Evolutionary conservation across 2,797 vertebrate genomes (phyloP).

Genomic region (Leptodactylus fallax): DNA sequence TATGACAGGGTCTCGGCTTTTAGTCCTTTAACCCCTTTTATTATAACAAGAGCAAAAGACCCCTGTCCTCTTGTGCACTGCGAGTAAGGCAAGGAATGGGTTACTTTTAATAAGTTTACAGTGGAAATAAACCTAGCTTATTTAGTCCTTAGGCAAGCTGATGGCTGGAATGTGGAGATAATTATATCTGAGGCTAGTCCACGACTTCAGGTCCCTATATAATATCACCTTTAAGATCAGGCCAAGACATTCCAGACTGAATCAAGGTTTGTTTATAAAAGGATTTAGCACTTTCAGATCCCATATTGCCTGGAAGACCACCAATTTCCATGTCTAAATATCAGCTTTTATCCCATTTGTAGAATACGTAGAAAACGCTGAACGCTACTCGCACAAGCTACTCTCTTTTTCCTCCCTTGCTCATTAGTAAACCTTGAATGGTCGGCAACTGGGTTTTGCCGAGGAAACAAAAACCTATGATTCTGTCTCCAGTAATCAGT

Average conservation of each 20-base stretch:
- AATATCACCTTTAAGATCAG: constrained; percentile 80
- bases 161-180: constrained; percentile 78
- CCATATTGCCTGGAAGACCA: constrained; percentile 78
- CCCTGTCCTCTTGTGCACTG: constrained; percentile 6
- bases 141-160: constrained; percentile 68
- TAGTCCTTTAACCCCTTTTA: constrained; percentile 12
- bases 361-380: constrained; percentile 68
- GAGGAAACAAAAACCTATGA: constrained; percentile 51
- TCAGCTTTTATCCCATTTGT: constrained; percentile 77
- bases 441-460: not conserved
- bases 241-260: constrained; percentile 82
- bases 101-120: constrained; percentile 69
- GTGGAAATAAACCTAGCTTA: constrained; percentile 71
- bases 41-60: not conserved
- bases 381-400: constrained; percentile 67
- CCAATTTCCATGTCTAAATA: constrained; percentile 80
- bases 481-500: constrained; percentile 58
- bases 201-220: constrained; percentile 70
- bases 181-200: constrained; percentile 77
- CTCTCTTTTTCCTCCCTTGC: constrained; percentile 53
- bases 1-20: not conserved
- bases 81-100: constrained; percentile 2
- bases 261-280: constrained; percentile 82
- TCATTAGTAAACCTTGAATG: constrained; percentile 67
- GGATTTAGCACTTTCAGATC: constrained; percentile 81